Evolutionary conservation across 2,113 vertebrate genomes (phyloP).

Genomic region (Saccopteryx bilineata): DNA sequence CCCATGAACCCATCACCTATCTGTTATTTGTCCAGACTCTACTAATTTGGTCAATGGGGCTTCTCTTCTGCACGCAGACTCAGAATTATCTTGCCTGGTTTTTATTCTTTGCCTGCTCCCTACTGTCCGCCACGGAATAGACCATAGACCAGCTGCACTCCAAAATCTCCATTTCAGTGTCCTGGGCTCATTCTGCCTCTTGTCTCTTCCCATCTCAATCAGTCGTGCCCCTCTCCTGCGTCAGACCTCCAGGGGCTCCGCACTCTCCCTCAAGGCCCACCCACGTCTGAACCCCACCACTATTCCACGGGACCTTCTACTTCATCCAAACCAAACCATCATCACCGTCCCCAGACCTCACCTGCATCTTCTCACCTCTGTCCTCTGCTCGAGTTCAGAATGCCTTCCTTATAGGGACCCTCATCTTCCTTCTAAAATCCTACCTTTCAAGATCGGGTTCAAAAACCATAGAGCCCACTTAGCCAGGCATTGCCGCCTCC

Average conservation of each 20-base stretch:
- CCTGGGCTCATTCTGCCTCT: not conserved
- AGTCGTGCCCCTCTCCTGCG: not conserved
- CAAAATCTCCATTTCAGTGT: not conserved
- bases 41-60: not conserved
- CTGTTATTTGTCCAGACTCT: not conserved
- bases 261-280: not conserved
- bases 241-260: not conserved
- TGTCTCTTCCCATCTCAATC: not conserved
- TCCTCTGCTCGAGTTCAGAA: not conserved
- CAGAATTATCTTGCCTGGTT: not conserved
- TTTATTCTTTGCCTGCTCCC: rapidly evolving
- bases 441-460: not conserved
- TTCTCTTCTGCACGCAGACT: no score
- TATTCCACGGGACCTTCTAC: not conserved
- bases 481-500: not conserved
- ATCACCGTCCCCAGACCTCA: not conserved
- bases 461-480: not conserved
- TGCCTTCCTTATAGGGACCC: not conserved
- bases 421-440: not conserved
- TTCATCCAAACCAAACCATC: not conserved
- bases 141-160: rapidly evolving
- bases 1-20: not conserved
- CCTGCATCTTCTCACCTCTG: not conserved
- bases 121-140: rapidly evolving
- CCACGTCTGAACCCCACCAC: not conserved